A percentile compares a stretch with the other conserved stretches of the same genome.
phyloP scores from a whole-genome alignment of 2,888 invertebrate species.

The Tineola bisselliella region DNA sequence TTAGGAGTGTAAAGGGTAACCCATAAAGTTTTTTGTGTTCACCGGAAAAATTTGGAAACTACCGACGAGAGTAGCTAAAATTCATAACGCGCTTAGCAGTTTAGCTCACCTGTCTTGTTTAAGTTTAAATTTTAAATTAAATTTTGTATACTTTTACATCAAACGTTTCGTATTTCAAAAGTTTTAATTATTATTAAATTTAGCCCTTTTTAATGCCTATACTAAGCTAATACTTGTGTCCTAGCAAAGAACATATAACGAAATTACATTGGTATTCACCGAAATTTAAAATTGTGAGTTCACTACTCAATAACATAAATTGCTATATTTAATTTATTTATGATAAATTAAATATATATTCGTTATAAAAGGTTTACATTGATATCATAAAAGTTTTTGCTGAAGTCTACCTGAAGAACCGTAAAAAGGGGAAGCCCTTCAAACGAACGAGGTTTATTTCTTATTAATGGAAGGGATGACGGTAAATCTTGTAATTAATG shows the following conservation, averaged over 20 bases:
- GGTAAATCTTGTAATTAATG: slow-evolving; percentile 62
- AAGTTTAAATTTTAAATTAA: slow-evolving; percentile 67
- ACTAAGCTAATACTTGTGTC: no score
- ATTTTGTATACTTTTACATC: slow-evolving; percentile 54
- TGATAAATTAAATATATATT: neutral
- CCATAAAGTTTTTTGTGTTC: slow-evolving; percentile 43
- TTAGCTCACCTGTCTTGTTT: slow-evolving; percentile 63
- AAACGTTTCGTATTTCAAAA: slow-evolving; percentile 19
- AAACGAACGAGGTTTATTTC: slow-evolving; percentile 28
- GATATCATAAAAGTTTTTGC: slow-evolving; percentile 2
- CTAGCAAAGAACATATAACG: no score
- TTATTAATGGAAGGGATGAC: slow-evolving; percentile 57
- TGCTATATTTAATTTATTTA: no score
- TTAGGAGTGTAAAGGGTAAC: slow-evolving; percentile 34
- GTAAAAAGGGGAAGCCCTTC: neutral
- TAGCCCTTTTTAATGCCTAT: no score
- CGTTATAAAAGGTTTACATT: neutral
- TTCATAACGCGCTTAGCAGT: slow-evolving; percentile 66
- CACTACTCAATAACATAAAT: no score
- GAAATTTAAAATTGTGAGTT: no score
- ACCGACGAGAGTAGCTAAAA: slow-evolving; percentile 44
- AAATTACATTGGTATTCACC: no score
- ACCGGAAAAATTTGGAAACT: slow-evolving; percentile 59
- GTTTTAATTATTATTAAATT: neutral
- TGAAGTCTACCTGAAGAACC: slow-evolving; percentile 1